Evolutionary conservation across 2,888 invertebrate species (phyloP), one percentile per base, ranked within the genome.

Genomic region (Leptinotarsa rubiginosa): DNA sequence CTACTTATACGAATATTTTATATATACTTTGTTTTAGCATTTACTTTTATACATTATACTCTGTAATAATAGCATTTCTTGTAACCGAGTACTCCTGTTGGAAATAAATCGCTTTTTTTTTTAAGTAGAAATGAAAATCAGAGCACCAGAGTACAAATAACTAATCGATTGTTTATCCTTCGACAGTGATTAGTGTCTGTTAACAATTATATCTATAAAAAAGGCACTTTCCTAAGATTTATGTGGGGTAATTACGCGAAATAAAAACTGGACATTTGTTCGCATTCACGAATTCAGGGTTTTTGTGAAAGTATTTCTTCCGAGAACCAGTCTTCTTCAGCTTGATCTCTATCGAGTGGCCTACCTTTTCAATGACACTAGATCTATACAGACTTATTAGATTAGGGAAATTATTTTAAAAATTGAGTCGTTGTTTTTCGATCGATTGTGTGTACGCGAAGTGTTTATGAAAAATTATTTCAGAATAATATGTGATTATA

Each of bases 151-250:
- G 41, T 62, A 31, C 62, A 62, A 62, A 62, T n/a, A 62, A 62
- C 62, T 41, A 31, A 10, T 31, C 10, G 10, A 56, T 22, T 59
- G 16, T 62, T 25, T 18, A 41, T 18, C 25, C n/a, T 10, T 41
- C 15, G 13, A n/a, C n/a, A n/a, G n/a, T 31, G 31, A 31, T 62
- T 25, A 62, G 62, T 56, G 56, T 41, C 62, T n/a, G 31, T 2
- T 16, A 25, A 31, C 31, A 5, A 68, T 69, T 65, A 69, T 52
- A 69, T 2, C 31, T 59, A 67, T 50, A 72, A 67, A 72, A 72
- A 72, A 47, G 20, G 64, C 62, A 54, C 72, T 65, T 73, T 69
- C 22, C 47, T 52, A 72, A 69, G 73, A 73, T 73, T 69, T 73
- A 73, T 73, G 69, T 54, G 18, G 69, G 47, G 54, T 73, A 69